phyloP scores from a whole-genome alignment of 1,140 invertebrate species.

The Ips typographus region DNA sequence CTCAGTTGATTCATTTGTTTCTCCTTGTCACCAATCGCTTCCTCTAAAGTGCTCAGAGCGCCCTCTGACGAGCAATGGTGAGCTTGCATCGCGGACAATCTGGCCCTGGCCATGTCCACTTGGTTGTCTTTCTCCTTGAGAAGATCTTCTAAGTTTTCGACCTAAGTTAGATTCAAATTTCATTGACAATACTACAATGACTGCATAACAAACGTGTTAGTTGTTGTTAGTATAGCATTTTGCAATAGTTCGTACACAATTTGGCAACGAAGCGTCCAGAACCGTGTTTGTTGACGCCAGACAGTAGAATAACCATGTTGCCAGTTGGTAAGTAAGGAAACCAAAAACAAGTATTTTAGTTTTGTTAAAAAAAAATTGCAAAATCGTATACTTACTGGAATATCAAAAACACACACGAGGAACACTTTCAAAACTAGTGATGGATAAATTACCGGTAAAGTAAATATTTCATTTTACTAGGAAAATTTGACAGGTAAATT shows the following conservation, averaged over 20 bases:
- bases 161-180: conserved; percentile 58
- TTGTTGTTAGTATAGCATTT: too few relatives aligned
- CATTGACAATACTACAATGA: too few relatives aligned
- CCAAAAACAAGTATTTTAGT: background rate
- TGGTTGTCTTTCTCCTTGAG: conserved; percentile 98
- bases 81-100: conserved; percentile 87
- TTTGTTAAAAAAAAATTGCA: background rate
- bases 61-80: conserved; percentile 91
- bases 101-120: conserved; percentile 89
- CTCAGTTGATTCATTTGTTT: conserved; percentile 90
- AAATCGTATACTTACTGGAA: background rate
- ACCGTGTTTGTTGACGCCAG: background rate
- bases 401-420: too few relatives aligned
- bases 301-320: background rate
- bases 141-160: conserved; percentile 95
- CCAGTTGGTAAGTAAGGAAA: background rate
- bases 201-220: too few relatives aligned
- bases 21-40: conserved; percentile 95
- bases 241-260: too few relatives aligned
- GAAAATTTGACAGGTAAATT: too few relatives aligned
- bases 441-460: too few relatives aligned
- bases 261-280: background rate
- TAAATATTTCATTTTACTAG: too few relatives aligned
- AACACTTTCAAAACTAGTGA: too few relatives aligned
- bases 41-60: conserved; percentile 88